Evolutionary conservation across 1,140 invertebrate species (phyloP), one percentile per base, ranked within the genome.

Genomic region (Arctopsyche grandis): DNA sequence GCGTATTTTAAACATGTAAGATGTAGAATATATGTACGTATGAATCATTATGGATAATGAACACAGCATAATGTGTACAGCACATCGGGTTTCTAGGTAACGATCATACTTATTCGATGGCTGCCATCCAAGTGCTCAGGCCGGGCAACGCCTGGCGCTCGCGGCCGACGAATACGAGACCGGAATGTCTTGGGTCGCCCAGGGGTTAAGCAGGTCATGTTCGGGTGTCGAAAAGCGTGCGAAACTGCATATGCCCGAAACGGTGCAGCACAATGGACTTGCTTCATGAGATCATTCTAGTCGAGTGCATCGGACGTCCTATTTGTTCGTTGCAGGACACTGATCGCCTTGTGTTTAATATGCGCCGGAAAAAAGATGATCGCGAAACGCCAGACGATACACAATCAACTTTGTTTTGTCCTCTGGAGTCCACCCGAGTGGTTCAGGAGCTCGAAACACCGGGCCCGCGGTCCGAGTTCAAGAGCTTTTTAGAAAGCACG

Each of bases 251-350:
- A 52, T 10, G 16, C n/a, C n/a, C 48, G 48, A 16, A 52, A 4
- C 16, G 48, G 48, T 52, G 1, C 16, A 52, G 48, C 24, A 26
- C 48, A 24, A 56, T 56, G 22, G 38, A 22, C 21, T 22, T 10
- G 69, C 43, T 74, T 73, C 74, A 76, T 66, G 56, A 63, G 74
- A 76, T 76, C 74, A 76, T 76, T 76, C 52, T 76, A 52, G 56
- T 48, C 56, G 74, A 76, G 74, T 76, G 74, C 74, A 76, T 76
- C 74, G 74, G 74, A 76, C 74, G 74, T 76, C 74, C 74, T 76
- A 76, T 76, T 76, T 52, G 74, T 76, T 76, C 74, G 74, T 76
- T 46, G 58, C 58, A 76, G 74, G 74, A 76, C 74, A 76, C 58
- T 75, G 73, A 75, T 46, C 73, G 73, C 22, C 44, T 73, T 73